A percentile compares a stretch with the other conserved stretches of the same genome.
Conservation (phyloP, 2,797 vertebrate genomes). For the Heteromormyrus szaboi region DNA sequence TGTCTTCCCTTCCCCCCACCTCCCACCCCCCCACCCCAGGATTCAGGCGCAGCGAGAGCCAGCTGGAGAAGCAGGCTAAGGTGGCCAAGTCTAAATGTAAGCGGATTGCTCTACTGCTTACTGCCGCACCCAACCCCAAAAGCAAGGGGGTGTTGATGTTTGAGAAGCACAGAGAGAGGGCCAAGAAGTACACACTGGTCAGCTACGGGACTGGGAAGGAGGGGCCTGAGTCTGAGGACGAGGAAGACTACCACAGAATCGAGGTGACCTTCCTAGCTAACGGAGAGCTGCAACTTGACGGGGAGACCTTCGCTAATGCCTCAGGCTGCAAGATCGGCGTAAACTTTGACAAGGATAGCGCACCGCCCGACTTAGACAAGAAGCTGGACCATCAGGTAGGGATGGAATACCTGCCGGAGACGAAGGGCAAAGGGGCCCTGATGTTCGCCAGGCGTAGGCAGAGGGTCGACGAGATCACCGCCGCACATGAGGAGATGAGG, state of each 20-base stretch:
- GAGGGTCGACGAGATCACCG: slow-evolving; percentile 80
- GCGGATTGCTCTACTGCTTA: slow-evolving; percentile 77
- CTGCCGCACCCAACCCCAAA: slow-evolving; percentile 75
- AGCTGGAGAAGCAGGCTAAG: slow-evolving; percentile 80
- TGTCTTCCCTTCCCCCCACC: slow-evolving; percentile 19
- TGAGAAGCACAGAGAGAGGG: slow-evolving; percentile 78
- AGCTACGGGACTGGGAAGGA: slow-evolving; percentile 84
- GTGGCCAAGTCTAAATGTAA: slow-evolving; percentile 92
- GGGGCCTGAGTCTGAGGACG: slow-evolving; percentile 57
- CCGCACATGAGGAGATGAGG: slow-evolving; percentile 76
- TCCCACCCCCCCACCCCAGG: slow-evolving; percentile 49
- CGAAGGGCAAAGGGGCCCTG: slow-evolving; percentile 82
- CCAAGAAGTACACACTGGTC: slow-evolving; percentile 80
- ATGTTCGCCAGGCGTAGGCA: slow-evolving; percentile 90
- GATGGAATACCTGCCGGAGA: slow-evolving; percentile 84
- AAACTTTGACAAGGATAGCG: slow-evolving; percentile 67
- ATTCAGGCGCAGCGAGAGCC: slow-evolving; percentile 72
- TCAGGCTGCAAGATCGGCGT: slow-evolving; percentile 54
- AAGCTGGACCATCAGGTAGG: slow-evolving; percentile 51
- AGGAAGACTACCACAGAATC: slow-evolving; percentile 56
- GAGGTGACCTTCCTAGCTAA: slow-evolving; percentile 64
- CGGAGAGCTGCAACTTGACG: slow-evolving; percentile 79
- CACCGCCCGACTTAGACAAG: slow-evolving; percentile 56
- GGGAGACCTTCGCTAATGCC: slow-evolving; percentile 65
- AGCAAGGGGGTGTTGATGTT: slow-evolving; percentile 89